Conservation (phyloP, 2,888 invertebrate genomes). For the Tineola bisselliella region DNA sequence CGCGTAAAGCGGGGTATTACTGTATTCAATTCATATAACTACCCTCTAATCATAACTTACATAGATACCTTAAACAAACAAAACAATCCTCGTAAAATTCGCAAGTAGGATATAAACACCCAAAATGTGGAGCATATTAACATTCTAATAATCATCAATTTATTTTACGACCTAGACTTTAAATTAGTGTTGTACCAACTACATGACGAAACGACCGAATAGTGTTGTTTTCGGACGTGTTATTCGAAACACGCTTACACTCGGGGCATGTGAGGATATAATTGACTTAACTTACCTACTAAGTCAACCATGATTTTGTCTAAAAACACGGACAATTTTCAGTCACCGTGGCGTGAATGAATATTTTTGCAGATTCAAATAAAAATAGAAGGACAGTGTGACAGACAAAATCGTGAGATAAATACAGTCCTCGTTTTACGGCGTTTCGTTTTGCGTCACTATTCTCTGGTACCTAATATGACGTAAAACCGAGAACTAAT, state of each 20-base stretch:
- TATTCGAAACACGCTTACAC: neutral
- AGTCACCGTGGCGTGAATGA: no score
- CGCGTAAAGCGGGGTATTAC: no score
- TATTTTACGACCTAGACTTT: slow-evolving; percentile 6
- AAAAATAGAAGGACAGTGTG: no score
- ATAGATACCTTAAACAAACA: no score
- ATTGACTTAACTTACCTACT: neutral
- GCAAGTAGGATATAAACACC: neutral
- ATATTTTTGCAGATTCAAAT: no score
- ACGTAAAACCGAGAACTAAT: no score
- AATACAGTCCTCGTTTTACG: no score
- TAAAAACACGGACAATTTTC: neutral
- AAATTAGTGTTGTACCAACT: neutral
- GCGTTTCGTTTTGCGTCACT: no score
- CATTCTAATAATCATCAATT: neutral
- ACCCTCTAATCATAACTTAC: no score
- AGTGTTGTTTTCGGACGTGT: neutral
- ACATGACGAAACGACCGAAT: neutral
- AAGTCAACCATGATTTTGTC: neutral
- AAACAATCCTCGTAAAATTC: neutral
- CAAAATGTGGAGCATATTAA: neutral
- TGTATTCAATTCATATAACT: no score
- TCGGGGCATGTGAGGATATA: neutral
- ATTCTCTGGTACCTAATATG: no score
- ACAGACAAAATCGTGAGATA: no score